Evolutionary conservation across 30 jellyfish, hydroid and myxozoan genomes (phyloP).

Genomic region (Clytia hemisphaerica): DNA sequence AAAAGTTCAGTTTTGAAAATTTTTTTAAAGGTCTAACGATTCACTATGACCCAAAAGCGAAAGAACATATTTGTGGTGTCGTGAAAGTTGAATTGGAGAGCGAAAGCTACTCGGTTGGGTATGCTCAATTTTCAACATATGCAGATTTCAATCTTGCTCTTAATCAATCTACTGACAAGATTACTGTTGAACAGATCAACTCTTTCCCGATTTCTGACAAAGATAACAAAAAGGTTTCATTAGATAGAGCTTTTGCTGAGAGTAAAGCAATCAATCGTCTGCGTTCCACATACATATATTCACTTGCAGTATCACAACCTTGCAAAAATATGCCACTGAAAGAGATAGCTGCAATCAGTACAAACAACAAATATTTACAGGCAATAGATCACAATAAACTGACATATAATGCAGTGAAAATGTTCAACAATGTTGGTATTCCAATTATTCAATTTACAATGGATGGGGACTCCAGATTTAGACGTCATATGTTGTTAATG

Average conservation of each 20-base stretch:
- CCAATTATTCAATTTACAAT: constrained; percentile 11
- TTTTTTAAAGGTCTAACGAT: background rate
- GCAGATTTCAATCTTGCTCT: background rate
- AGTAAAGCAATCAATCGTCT: constrained; percentile 12
- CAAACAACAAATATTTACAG: constrained; percentile 1
- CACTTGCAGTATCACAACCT: constrained; percentile 4
- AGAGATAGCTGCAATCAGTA: constrained; percentile 1
- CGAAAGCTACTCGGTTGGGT: background rate
- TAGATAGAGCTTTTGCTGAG: constrained; percentile 16
- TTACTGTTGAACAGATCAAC: background rate
- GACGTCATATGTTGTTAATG: constrained; percentile 15
- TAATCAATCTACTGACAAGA: background rate
- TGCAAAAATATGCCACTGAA: background rate
- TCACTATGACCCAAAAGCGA: background rate
- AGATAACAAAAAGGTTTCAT: background rate
- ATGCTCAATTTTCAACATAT: constrained; percentile 9
- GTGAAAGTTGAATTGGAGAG: background rate
- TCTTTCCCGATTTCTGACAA: constrained; percentile 1
- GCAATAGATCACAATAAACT: constrained; percentile 1
- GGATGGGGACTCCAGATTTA: constrained; percentile 9
- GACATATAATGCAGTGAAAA: constrained; percentile 15
- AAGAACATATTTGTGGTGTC: background rate
- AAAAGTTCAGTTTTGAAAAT: background rate
- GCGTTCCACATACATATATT: constrained; percentile 17
- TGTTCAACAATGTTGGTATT: constrained; percentile 1